A percentile compares a stretch with the other conserved stretches of the same genome.
These are phyloP conservation scores for Adineta ricciae DNA, from an alignment of 2,888 invertebrate species.

Conservation along the genomic window DNA sequence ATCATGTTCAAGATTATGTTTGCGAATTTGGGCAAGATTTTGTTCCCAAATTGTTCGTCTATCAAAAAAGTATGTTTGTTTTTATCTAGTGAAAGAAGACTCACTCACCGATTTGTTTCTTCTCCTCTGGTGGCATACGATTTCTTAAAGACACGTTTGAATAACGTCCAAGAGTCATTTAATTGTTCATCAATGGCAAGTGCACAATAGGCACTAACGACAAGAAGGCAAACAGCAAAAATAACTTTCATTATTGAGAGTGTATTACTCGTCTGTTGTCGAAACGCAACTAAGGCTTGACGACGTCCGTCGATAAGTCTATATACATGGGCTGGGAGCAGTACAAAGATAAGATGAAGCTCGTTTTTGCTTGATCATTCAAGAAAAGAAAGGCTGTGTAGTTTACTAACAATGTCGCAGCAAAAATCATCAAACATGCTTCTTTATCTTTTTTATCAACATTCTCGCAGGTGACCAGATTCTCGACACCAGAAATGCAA, in stretches of 20 bases:
- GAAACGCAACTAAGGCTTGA: background rate
- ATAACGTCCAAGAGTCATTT: background rate
- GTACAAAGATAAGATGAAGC: background rate
- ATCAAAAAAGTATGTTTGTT: background rate
- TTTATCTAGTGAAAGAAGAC: background rate
- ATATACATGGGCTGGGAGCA: background rate
- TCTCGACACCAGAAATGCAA: no score
- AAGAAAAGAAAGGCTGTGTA: background rate
- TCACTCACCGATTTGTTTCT: background rate
- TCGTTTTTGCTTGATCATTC: background rate
- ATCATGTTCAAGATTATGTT: slow-evolving; percentile 25
- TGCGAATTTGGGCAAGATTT: slow-evolving; percentile 21
- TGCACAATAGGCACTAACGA: background rate
- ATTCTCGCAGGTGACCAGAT: background rate
- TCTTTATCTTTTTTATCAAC: background rate
- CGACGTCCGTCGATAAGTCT: background rate
- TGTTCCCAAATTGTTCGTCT: slow-evolving; percentile 29
- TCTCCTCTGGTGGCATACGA: background rate
- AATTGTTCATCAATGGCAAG: background rate
- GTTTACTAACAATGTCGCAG: background rate
- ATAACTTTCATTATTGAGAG: background rate
- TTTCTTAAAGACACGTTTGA: background rate
- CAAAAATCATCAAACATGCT: background rate
- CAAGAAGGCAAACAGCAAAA: background rate
- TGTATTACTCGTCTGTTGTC: background rate